A percentile compares a stretch with the other conserved stretches of the same genome.
Conservation (phyloP, 1,140 invertebrate genomes). For the Zaprionus gabonicus region DNA sequence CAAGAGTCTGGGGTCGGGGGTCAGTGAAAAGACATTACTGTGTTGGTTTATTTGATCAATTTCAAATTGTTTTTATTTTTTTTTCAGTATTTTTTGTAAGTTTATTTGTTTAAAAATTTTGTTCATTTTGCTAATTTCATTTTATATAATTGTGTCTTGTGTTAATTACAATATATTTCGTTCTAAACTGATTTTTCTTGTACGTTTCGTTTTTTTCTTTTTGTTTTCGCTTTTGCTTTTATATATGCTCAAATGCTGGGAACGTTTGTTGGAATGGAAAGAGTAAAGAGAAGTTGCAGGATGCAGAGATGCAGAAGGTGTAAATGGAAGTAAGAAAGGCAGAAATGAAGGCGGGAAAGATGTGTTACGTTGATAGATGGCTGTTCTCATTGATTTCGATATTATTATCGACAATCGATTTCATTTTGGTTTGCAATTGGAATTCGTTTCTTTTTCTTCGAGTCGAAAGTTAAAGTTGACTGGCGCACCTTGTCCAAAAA, state of each 20-base stretch:
- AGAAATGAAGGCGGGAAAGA: constrained; percentile 33
- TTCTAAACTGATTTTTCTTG: constrained; percentile 76
- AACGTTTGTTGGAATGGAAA: constrained; percentile 38
- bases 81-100: constrained; percentile 62
- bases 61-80: constrained; percentile 68
- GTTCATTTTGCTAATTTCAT: constrained; percentile 81
- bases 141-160: constrained; percentile 76
- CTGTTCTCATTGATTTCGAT: constrained; percentile 20
- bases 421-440: constrained; percentile 16
- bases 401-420: constrained; percentile 14
- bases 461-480: constrained; percentile 67
- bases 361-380: constrained; percentile 33
- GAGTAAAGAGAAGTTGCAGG: constrained; percentile 39
- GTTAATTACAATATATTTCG: constrained; percentile 80
- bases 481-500: constrained; percentile 80
- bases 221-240: constrained; percentile 48
- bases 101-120: constrained; percentile 83
- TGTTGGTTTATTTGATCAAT: constrained; percentile 70
- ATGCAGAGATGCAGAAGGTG: constrained; percentile 50
- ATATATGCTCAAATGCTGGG: constrained; percentile 48
- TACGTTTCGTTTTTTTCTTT: constrained; percentile 44
- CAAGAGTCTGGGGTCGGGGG: neutral
- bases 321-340: constrained; percentile 44
- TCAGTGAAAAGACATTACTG: constrained; percentile 24
- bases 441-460: constrained; percentile 16